Evolutionary conservation across 2,797 vertebrate species (phyloP), one percentile per base, ranked within the genome.

Genomic region (Acrossocheilus fasciatus): DNA sequence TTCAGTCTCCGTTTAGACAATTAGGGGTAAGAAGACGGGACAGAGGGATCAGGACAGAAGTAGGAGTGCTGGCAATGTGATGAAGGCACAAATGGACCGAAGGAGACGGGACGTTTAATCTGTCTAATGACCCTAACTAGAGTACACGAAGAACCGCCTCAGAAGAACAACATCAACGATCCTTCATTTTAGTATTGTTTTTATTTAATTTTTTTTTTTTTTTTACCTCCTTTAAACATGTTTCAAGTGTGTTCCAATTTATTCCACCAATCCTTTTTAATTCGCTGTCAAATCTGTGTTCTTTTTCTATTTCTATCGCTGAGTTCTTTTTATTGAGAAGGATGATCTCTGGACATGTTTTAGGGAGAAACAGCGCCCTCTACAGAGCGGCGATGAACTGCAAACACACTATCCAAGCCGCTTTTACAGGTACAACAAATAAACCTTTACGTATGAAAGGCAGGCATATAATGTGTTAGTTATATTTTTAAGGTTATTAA

Each of bases 1-100:
- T 75, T 30, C 64, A 66, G 41, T 80, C 64, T 88, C 77, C 85
- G 84, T 88, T 66, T 36, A 85, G 26, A 59, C 18, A 81, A 30
- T 78, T 54, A 74, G 82, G 81, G 45, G 66, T 41, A 43, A 83
- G 86, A 76, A 50, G 64, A 87, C 64, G 59, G 80, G 73, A 62
- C 30, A 7, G n/a, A 66, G 39, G 26, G 23, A 57, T 54, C 2
- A 62, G 4, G 26, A 52, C 39, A 83, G 62, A 73, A 62, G 47
- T 20, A 84, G 23, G 43, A 68, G 23, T 47, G 45, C 15, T 50
- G 34, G n/a, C 59, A 82, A 41, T 15, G n/a, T 59, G 47, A 75
- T 7, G 54, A 20, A 41, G 70, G 17, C 20, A n/a, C 30, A 17
- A 69, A 39, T 7, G 14, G 81, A 54, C 20, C 41, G 17, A 68